Conservation (phyloP, 2,888 invertebrate species). For the Megaustenia siamemsis region DNA sequence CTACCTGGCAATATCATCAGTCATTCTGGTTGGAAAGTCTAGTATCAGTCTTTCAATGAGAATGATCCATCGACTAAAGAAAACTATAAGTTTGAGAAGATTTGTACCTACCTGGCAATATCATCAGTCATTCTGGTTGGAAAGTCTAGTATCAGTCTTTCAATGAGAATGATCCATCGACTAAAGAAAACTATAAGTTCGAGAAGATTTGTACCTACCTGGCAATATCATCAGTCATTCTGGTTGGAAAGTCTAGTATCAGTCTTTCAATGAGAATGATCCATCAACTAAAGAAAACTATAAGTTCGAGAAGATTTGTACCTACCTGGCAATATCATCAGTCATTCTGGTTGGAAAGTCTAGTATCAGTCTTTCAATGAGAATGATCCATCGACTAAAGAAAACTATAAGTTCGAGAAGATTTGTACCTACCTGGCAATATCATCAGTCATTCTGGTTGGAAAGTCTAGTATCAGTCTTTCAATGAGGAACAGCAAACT, state of each 20-base stretch:
- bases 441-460: conserved; percentile 85
- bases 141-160: conserved; percentile 87
- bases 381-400: too few relatives aligned
- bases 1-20: conserved; percentile 82
- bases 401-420: too few relatives aligned
- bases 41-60: conserved; percentile 87
- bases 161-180: too few relatives aligned
- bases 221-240: too few relatives aligned
- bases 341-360: conserved; percentile 86
- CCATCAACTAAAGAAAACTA: too few relatives aligned
- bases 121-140: conserved; percentile 85
- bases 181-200: too few relatives aligned
- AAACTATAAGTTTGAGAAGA: too few relatives aligned
- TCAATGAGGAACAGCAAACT: conserved; percentile 88
- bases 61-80: too few relatives aligned
- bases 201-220: too few relatives aligned
- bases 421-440: conserved; percentile 74
- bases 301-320: too few relatives aligned
- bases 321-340: conserved; percentile 82
- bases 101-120: conserved; percentile 74
- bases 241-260: too few relatives aligned
- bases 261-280: too few relatives aligned
- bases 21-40: conserved; percentile 86
- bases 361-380: conserved; percentile 87
- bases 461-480: conserved; percentile 86